These are phyloP conservation scores for Megaceryle maxima DNA, from an alignment of 2,113 vertebrate species.

Conservation along the genomic window DNA sequence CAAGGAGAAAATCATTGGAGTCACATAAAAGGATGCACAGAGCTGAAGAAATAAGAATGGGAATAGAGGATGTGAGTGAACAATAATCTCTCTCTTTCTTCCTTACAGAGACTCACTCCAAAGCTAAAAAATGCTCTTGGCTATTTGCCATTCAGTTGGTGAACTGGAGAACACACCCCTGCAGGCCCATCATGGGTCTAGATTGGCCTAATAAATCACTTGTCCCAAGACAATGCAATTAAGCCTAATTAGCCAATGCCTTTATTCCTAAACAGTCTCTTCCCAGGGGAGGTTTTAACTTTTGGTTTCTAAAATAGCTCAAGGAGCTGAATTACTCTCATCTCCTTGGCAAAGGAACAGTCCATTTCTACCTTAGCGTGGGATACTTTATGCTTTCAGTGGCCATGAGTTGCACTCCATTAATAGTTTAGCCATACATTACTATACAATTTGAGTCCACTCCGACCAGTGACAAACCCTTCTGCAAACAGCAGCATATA, in stretches of 20 bases:
- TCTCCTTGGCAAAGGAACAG: slow-evolving; percentile 52
- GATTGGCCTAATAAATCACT: slow-evolving; percentile 72
- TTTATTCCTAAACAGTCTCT: slow-evolving; percentile 68
- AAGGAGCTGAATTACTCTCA: slow-evolving; percentile 64
- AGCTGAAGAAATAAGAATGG: background rate
- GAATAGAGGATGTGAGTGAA: background rate
- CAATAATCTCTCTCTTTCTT: slow-evolving; percentile 14
- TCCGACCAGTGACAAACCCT: background rate
- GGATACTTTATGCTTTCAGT: background rate
- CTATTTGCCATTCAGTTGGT: slow-evolving; percentile 58
- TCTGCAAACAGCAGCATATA: background rate
- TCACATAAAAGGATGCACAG: background rate
- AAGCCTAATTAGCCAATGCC: slow-evolving; percentile 69
- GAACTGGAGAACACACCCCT: slow-evolving; percentile 41
- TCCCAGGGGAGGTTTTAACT: slow-evolving; percentile 69
- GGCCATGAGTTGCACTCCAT: background rate
- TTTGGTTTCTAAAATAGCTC: slow-evolving; percentile 69
- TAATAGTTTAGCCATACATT: background rate
- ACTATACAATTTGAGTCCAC: background rate
- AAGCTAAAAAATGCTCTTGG: slow-evolving; percentile 55
- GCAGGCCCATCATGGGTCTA: slow-evolving; percentile 61
- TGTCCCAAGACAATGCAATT: slow-evolving; percentile 73
- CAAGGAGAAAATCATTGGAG: slow-evolving; percentile 7
- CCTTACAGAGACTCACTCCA: background rate
- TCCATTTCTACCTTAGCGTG: background rate